These are phyloP conservation scores for Neopelma chrysocephalum DNA, from an alignment of 2,797 vertebrate species.

Conservation along the genomic window DNA sequence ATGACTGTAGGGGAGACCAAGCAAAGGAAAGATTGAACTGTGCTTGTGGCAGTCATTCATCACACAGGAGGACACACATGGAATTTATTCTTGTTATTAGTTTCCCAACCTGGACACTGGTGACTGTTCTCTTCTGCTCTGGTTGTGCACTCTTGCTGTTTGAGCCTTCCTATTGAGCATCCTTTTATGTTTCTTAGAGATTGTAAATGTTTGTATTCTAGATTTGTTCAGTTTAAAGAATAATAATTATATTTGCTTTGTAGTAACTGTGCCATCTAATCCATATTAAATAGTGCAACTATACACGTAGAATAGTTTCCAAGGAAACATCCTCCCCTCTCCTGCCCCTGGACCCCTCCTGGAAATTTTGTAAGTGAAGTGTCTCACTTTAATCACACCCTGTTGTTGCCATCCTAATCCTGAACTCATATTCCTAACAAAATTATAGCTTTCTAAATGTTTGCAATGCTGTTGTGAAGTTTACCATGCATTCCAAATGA, in stretches of 20 bases:
- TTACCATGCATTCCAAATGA: slow-evolving; percentile 35
- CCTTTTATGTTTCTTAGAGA: slow-evolving; percentile 15
- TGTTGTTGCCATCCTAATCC: slow-evolving; percentile 18
- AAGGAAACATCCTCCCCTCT: slow-evolving; percentile 50
- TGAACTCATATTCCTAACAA: slow-evolving; percentile 21
- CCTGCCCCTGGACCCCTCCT: not conserved
- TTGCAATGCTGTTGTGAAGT: slow-evolving; percentile 35
- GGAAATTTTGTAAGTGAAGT: slow-evolving; percentile 14
- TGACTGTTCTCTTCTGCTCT: not conserved
- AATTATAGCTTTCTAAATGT: slow-evolving; percentile 57
- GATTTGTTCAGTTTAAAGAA: slow-evolving; percentile 62
- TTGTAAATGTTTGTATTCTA: slow-evolving; percentile 51
- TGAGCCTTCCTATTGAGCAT: not conserved
- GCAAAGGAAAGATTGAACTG: not conserved
- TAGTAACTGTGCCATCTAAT: slow-evolving; percentile 39
- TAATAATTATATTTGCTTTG: slow-evolving; percentile 39
- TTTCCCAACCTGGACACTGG: not conserved
- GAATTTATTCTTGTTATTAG: not conserved
- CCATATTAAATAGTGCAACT: slow-evolving; percentile 52
- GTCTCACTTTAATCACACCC: slow-evolving; percentile 11
- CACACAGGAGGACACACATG: not conserved
- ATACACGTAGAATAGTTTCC: slow-evolving; percentile 49
- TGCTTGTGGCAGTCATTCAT: not conserved
- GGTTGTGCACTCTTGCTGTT: not conserved
- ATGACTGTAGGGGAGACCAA: not conserved